These are phyloP conservation scores for Agrilus mali DNA, from an alignment of 2,888 invertebrate genomes.

Conservation along the genomic window DNA sequence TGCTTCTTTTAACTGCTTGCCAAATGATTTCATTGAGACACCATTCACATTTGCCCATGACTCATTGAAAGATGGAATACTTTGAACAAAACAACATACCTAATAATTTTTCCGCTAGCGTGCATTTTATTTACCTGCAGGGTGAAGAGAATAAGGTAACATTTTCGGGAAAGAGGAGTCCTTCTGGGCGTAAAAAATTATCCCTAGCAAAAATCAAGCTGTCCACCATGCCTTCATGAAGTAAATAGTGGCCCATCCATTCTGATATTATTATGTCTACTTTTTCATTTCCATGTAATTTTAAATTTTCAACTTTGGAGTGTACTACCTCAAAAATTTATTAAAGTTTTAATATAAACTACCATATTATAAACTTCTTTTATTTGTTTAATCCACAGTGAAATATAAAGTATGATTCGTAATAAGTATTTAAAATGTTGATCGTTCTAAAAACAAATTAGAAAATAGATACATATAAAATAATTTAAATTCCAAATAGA, in stretches of 20 bases:
- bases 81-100: conserved; percentile 23
- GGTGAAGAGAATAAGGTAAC: conserved; percentile 54
- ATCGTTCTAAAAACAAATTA: too few species aligned
- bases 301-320: conserved; percentile 63
- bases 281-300: conserved; percentile 47
- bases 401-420: too few species aligned
- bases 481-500: too few species aligned
- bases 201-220: conserved; percentile 76
- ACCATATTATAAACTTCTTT: too few species aligned
- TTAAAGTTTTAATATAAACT: background rate
- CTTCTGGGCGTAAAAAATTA: conserved; percentile 59
- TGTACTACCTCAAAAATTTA: conserved; percentile 49
- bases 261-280: conserved; percentile 89
- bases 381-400: too few species aligned
- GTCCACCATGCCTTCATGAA: conserved; percentile 93
- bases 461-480: too few species aligned
- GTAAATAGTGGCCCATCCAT: conserved; percentile 96
- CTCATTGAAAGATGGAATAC: conserved; percentile 50
- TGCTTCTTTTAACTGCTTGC: conserved; percentile 45
- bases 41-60: conserved; percentile 74
- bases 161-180: conserved; percentile 63
- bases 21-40: conserved; percentile 60
- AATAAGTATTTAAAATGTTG: too few species aligned
- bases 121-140: conserved; percentile 29
- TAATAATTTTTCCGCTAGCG: background rate